These are phyloP conservation scores for Cyrtodaria siliqua DNA, from an alignment of 2,888 invertebrate genomes.

Conservation along the genomic window DNA sequence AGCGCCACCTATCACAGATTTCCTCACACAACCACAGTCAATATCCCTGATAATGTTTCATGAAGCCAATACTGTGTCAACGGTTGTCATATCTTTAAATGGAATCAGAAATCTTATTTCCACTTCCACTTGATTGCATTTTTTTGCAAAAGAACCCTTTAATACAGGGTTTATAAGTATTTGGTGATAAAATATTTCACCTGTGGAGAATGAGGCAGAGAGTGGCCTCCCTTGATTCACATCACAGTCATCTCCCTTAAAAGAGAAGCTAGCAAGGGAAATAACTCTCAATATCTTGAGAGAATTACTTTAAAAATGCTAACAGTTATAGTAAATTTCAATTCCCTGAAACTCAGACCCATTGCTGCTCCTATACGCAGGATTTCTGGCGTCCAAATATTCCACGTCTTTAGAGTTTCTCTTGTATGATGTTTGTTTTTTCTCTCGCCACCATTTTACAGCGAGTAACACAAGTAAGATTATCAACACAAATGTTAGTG, in stretches of 20 bases:
- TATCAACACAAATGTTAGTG: slow-evolving; percentile 77
- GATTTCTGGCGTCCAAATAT: slow-evolving; percentile 79
- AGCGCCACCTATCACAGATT: slow-evolving; percentile 12
- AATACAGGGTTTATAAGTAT: too few species aligned
- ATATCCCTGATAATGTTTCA: slow-evolving; percentile 9
- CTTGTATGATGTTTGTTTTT: slow-evolving; percentile 49
- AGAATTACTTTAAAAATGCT: slow-evolving; percentile 1
- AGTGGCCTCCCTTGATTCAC: too few species aligned
- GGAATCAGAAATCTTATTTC: too few species aligned
- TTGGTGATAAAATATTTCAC: too few species aligned
- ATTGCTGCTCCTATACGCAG: slow-evolving; percentile 77
- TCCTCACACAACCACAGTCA: slow-evolving; percentile 13
- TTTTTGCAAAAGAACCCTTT: too few species aligned
- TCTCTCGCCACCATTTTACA: slow-evolving; percentile 74
- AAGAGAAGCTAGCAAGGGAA: too few species aligned
- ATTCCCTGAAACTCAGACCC: slow-evolving; percentile 68
- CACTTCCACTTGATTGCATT: too few species aligned
- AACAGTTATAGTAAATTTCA: slow-evolving; percentile 68
- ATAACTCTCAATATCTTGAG: too few species aligned
- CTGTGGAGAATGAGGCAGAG: too few species aligned
- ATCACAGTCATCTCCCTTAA: too few species aligned
- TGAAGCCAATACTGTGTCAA: too few species aligned
- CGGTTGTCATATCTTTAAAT: too few species aligned
- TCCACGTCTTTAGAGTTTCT: slow-evolving; percentile 64
- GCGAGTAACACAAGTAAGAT: slow-evolving; percentile 77